Conservation (phyloP, 1,140 invertebrate genomes). For the Aphelenchoides fujianensis region DNA sequence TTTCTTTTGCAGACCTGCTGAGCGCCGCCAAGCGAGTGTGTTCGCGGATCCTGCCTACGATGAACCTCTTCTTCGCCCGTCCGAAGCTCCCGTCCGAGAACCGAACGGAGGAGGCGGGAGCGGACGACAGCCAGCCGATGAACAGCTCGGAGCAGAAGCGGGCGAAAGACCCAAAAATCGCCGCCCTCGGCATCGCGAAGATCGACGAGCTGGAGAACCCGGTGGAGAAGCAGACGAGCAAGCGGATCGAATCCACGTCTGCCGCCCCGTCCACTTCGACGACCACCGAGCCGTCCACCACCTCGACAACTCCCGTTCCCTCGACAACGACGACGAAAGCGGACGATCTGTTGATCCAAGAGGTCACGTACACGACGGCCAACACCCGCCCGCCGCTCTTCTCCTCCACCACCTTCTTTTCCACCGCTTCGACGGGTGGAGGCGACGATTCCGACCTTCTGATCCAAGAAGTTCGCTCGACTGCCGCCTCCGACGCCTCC, state of each 20-base stretch:
- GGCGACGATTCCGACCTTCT: background rate
- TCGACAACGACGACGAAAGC: conserved; percentile 19
- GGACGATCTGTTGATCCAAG: conserved; percentile 7
- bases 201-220: background rate
- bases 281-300: background rate
- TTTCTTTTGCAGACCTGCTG: background rate
- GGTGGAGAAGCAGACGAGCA: background rate
- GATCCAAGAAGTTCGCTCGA: background rate
- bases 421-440: background rate
- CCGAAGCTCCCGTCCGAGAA: background rate
- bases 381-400: background rate
- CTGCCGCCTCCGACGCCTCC: background rate
- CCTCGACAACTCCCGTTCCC: too few relatives aligned
- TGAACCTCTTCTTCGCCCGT: background rate
- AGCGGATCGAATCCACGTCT: background rate
- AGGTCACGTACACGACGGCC: conserved; percentile 1
- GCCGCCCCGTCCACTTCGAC: background rate
- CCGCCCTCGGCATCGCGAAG: background rate
- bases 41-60: background rate
- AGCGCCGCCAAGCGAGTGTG: background rate
- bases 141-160: background rate
- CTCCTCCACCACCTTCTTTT: background rate
- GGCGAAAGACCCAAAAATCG: background rate
- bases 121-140: background rate
- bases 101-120: background rate